Evolutionary conservation across 2,888 invertebrate species (phyloP), one percentile per base, ranked within the genome.

Genomic region (Tupiocoris notatus): DNA sequence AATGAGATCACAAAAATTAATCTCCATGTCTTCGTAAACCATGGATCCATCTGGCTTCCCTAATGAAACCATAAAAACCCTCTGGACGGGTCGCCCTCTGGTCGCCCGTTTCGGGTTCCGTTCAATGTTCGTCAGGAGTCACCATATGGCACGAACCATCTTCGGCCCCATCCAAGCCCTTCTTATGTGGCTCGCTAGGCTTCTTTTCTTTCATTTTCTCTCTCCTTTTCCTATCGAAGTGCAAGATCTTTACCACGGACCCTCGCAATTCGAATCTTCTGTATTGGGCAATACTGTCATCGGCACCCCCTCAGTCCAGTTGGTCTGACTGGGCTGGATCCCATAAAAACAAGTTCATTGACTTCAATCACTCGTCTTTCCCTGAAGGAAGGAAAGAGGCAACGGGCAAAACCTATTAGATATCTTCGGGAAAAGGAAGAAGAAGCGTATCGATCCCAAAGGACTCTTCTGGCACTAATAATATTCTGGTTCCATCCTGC

Each of bases 311-410:
- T 73, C 56, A 3, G 1, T 21, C 56, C 56, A 16, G 17, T 39
- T 39, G 39, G 21, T 58, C 39, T 9, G 25, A 9, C 7, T 21
- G 56, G n/a, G 56, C 67, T 24, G 73, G 63, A 61, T 62, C 73
- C 73, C 73, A 73, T 73, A 73, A 73, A 73, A 73, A 73, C 73
- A 73, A 73, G 61, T 73, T 73, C 73, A 73, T 73, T 73, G 73
- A 73, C 73, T 73, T 63, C 73, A 62, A 73, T 73, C 73, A 73
- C 73, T 62, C 63, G 73, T 62, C 20, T 73, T 62, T 39, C 6
- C 39, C 12, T n/a, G n/a, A n/a, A 7, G 70, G 61, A 17, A 25
- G 63, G 63, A 63, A 62, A 39, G 70, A 24, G 39, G 16, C 3
- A n/a, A n/a, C 59, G 39, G 39, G 39, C 12, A 39, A 56, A 67